Percentiles rank a stretch among this genome's conserved stretches.
Conservation (phyloP, 2,888 invertebrate species). For the Cistogaster globosa region DNA sequence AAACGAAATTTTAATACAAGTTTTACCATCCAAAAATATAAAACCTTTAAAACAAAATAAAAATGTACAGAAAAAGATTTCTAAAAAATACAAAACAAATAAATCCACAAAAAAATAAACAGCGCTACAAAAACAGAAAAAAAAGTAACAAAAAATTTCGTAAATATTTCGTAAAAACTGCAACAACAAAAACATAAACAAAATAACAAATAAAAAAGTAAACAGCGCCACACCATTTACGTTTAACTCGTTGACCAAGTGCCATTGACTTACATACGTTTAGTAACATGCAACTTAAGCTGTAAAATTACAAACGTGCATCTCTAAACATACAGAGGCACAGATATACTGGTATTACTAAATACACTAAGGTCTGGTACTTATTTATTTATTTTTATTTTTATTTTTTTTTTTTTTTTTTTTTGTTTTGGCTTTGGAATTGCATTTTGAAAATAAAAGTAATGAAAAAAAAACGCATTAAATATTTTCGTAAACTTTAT, state of each 20-base stretch:
- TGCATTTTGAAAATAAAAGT: conserved; percentile 10
- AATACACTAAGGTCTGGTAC: not conserved
- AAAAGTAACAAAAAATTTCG: no score
- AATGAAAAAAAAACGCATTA: conserved; percentile 30
- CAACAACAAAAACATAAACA: not conserved
- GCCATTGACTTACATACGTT: conserved; percentile 70
- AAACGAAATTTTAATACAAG: conserved; percentile 12
- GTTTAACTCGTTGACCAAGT: conserved; percentile 69
- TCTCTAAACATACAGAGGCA: conserved; percentile 6
- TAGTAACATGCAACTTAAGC: conserved; percentile 32
- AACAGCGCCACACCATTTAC: conserved; percentile 45
- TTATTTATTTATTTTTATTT: not conserved
- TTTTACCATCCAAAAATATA: conserved; percentile 14
- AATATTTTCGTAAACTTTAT: conserved; percentile 10
- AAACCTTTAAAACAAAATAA: conserved; percentile 4
- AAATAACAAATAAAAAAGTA: not conserved
- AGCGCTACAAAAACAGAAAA: not conserved
- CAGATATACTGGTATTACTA: not conserved
- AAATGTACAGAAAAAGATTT: not conserved
- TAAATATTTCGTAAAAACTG: no score
- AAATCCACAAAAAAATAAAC: not conserved
- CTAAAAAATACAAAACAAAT: conserved; percentile 11
- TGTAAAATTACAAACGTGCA: conserved; percentile 26
- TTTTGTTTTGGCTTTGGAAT: conserved; percentile 1
- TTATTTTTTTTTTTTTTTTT: not conserved